A percentile compares a stretch with the other conserved stretches of the same genome.
These are phyloP conservation scores for Cephalopachus bancanus DNA, from an alignment of 2,797 vertebrate genomes.

Conservation along the genomic window DNA sequence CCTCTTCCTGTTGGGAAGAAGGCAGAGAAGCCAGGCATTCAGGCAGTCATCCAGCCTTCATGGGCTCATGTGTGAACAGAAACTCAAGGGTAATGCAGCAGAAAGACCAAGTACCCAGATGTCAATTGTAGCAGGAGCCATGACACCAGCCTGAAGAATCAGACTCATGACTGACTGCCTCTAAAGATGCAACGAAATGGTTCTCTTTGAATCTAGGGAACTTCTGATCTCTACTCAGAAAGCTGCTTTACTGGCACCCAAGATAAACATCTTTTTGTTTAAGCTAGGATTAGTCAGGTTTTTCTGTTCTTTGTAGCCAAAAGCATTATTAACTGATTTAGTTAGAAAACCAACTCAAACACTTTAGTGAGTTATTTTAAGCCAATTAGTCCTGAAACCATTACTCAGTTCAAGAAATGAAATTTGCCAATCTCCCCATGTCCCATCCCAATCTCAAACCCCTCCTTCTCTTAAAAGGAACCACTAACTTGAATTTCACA, in stretches of 20 bases:
- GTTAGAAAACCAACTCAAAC: slow-evolving; percentile 65
- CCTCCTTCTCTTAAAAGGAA: slow-evolving; percentile 26
- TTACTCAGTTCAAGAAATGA: neutral
- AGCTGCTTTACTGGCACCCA: neutral
- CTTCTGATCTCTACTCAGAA: neutral
- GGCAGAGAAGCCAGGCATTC: neutral
- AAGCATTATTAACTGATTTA: slow-evolving; percentile 21
- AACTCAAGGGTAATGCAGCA: neutral
- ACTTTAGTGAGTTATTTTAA: slow-evolving; percentile 51
- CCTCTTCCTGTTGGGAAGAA: neutral
- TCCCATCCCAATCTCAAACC: slow-evolving; percentile 46
- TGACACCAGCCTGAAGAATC: neutral
- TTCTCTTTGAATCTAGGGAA: neutral
- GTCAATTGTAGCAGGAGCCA: neutral
- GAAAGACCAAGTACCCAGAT: neutral
- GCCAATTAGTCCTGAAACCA: slow-evolving; percentile 27
- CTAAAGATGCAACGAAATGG: neutral
- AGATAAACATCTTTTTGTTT: slow-evolving; percentile 45
- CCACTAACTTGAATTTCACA: neutral
- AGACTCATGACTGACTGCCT: neutral
- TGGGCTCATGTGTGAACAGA: neutral
- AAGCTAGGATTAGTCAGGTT: slow-evolving; percentile 19
- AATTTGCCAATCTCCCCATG: neutral
- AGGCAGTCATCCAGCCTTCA: neutral
- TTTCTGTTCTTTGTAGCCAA: slow-evolving; percentile 47